Evolutionary conservation across 1,140 invertebrate species (phyloP), one percentile per base, ranked within the genome.

Genomic region (Dysdera silvatica): DNA sequence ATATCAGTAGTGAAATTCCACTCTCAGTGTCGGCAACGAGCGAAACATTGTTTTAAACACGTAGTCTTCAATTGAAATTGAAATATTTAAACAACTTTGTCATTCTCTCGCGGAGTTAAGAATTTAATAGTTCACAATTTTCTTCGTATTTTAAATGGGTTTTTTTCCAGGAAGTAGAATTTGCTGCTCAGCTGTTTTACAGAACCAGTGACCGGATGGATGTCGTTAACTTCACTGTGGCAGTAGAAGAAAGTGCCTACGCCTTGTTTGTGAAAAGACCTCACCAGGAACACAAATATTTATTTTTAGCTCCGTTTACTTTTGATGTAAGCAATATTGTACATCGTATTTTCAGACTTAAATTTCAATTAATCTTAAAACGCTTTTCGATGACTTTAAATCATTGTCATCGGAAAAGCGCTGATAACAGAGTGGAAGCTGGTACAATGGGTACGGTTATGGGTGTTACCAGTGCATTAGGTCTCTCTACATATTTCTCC

Each of bases 281-380:
- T 89, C 3, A 89, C 86, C 62, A 80, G 88, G 69, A 88, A 85
- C 0, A 79, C 89, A 35, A 63, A 32, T 71, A 63, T 24, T 75
- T 95, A 1, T 95, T 95, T 71, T 83, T 90, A 33, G 83, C 87
- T 5, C 91, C 91, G 2, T 95, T 90, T 72, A 86, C 86, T 3
- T 76, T 78, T 37, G 69, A 73, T 45, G 74, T 76, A 67, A 73
- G 71, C 62, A 18, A 4, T 37, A 8, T 10, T 26, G 4, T 24
- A 20, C 23, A n/a, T 6, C 10, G 41, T 32, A 14, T 32, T 26
- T 28, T 43, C 14, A 18, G 32, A 35, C n/a, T n/a, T n/a, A n/a
- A n/a, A n/a, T n/a, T n/a, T n/a, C n/a, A n/a, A n/a, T n/a, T n/a
- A n/a, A n/a, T n/a, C n/a, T n/a, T n/a, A n/a, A n/a, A n/a, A n/a